A percentile compares a stretch with the other conserved stretches of the same genome.
Conservation (phyloP, 2,888 invertebrate species). For the Nematopogon swammerdamellus region DNA sequence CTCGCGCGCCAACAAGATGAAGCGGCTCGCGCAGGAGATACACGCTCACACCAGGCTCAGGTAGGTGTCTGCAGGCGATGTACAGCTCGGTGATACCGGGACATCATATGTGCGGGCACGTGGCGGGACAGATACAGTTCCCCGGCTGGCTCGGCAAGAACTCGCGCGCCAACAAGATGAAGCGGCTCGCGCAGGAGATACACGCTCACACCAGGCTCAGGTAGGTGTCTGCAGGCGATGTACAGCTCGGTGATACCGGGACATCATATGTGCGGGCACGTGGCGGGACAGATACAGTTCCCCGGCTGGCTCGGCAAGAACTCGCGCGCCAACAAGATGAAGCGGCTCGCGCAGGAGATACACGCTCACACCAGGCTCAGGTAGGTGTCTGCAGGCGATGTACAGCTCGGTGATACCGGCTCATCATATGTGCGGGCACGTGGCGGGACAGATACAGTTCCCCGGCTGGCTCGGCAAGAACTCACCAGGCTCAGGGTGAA, state of each 20-base stretch:
- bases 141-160: constrained; percentile 97
- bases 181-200: constrained; percentile 78
- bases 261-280: constrained; percentile 74
- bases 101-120: constrained; percentile 74
- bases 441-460: constrained; percentile 80
- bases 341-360: constrained; percentile 78
- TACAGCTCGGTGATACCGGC: constrained; percentile 92
- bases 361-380: constrained; percentile 62
- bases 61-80: constrained; percentile 71
- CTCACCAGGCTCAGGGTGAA: too few relatives aligned
- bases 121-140: constrained; percentile 80
- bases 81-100: constrained; percentile 92
- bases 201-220: constrained; percentile 62
- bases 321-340: constrained; percentile 78
- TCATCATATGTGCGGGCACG: constrained; percentile 74
- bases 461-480: constrained; percentile 97
- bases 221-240: constrained; percentile 71
- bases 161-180: constrained; percentile 78
- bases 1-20: constrained; percentile 78
- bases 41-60: constrained; percentile 62
- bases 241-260: constrained; percentile 92
- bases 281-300: constrained; percentile 80
- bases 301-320: constrained; percentile 97
- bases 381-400: constrained; percentile 79
- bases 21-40: constrained; percentile 78